phyloP scores from a whole-genome alignment of 2,113 vertebrate species.

The Trinectes maculatus region DNA sequence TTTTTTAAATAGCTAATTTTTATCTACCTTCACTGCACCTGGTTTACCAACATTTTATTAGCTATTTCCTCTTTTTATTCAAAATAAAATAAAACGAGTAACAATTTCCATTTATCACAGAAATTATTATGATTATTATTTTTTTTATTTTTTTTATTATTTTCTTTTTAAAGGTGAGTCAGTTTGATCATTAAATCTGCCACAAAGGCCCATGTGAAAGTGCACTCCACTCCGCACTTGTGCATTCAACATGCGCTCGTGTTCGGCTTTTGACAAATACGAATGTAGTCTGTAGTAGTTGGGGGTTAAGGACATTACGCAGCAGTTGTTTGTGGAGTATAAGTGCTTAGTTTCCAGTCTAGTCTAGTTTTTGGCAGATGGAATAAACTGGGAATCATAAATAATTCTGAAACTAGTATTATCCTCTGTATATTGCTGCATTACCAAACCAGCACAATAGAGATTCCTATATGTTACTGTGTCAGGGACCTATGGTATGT shows the following conservation, averaged over 20 bases:
- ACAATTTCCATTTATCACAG: too few species aligned
- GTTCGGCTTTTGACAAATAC: slow-evolving; percentile 10
- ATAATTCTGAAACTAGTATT: slow-evolving; percentile 56
- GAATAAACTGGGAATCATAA: slow-evolving; percentile 51
- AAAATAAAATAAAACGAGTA: background rate
- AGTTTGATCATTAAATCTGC: too few species aligned
- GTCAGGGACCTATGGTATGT: slow-evolving; percentile 32
- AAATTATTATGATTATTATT: background rate
- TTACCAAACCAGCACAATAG: slow-evolving; percentile 19
- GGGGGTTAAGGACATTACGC: slow-evolving; percentile 29
- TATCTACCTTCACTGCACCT: background rate
- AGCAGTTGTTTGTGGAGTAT: slow-evolving; percentile 27
- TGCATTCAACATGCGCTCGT: background rate
- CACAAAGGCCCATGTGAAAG: background rate
- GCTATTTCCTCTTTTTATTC: background rate
- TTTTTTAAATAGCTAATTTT: background rate
- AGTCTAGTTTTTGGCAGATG: slow-evolving; percentile 8
- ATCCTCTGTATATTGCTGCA: slow-evolving; percentile 43
- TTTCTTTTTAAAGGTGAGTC: too few species aligned
- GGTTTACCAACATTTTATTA: background rate
- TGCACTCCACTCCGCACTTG: background rate
- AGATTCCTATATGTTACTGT: slow-evolving; percentile 14
- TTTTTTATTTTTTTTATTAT: too few species aligned
- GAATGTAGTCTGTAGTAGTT: slow-evolving; percentile 16
- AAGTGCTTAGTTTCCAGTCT: slow-evolving; percentile 32